Evolutionary conservation across 2,113 vertebrate genomes (phyloP).

Genomic region (Mohoua ochrocephala): DNA sequence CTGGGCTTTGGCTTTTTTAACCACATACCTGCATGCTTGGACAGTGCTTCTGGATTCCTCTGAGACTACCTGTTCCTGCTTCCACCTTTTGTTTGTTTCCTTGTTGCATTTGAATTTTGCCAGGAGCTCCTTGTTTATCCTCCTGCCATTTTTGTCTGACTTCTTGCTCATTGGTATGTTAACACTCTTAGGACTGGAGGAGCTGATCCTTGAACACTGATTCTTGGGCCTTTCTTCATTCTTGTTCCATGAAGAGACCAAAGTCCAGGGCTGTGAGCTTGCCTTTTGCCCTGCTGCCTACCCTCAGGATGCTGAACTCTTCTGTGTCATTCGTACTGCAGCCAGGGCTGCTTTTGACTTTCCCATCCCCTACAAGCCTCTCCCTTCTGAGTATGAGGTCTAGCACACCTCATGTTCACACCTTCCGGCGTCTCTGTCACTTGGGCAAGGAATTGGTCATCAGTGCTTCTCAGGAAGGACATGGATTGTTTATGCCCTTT

Average conservation of each 20-base stretch:
- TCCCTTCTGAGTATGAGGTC: not conserved
- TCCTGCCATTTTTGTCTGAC: not conserved
- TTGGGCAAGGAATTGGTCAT: not conserved
- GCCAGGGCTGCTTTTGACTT: not conserved
- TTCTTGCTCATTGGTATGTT: not conserved
- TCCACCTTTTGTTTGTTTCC: not conserved
- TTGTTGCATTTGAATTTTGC: not conserved
- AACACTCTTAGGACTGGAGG: not conserved
- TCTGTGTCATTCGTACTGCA: not conserved
- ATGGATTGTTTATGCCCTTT: not conserved
- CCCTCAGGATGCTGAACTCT: not conserved
- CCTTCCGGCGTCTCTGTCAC: not conserved
- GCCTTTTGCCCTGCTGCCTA: not conserved
- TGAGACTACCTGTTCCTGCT: not conserved
- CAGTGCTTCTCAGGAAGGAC: rapidly evolving
- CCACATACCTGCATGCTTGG: not conserved
- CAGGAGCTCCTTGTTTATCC: not conserved
- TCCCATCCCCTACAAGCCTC: not conserved
- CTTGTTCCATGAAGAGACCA: not conserved
- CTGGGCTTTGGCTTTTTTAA: not conserved
- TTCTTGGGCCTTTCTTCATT: not conserved
- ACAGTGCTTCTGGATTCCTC: not conserved
- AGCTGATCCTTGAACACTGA: not conserved
- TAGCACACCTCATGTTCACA: not conserved
- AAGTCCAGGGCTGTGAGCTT: not conserved